These are phyloP conservation scores for Lepus timidus DNA, from an alignment of 2,113 vertebrate genomes.

Conservation along the genomic window DNA sequence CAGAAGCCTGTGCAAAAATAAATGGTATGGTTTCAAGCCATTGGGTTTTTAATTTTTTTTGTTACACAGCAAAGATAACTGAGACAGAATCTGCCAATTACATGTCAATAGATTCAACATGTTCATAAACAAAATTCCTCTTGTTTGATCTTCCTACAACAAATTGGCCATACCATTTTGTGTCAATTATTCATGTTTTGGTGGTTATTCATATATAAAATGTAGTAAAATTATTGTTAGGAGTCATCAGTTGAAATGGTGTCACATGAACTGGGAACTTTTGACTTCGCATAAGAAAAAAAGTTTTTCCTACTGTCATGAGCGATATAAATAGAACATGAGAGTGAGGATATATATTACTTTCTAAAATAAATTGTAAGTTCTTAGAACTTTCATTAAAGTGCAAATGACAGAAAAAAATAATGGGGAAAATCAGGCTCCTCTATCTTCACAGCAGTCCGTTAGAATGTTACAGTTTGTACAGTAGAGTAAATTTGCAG, in stretches of 20 bases:
- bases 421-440: constrained; percentile 47
- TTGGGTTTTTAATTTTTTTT: neutral
- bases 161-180: neutral
- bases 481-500: neutral
- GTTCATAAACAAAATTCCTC: neutral
- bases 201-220: neutral
- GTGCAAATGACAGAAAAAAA: constrained; percentile 56
- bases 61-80: neutral
- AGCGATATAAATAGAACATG: constrained; percentile 2
- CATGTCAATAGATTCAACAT: neutral
- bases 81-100: neutral
- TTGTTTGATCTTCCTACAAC: constrained; percentile 10
- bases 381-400: constrained; percentile 52
- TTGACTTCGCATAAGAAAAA: constrained; percentile 29
- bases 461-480: constrained; percentile 48
- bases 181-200: constrained; percentile 16
- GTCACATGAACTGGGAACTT: neutral
- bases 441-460: constrained; percentile 7
- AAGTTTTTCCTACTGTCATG: neutral
- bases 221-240: constrained; percentile 40
- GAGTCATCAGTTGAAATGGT: constrained; percentile 6
- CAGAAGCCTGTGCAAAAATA: neutral
- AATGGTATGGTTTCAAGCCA: neutral
- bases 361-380: constrained; percentile 58
- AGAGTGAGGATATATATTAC: neutral